Evolutionary conservation across 2,797 vertebrate species (phyloP), one percentile per base, ranked within the genome.

Genomic region (Platalea minor): DNA sequence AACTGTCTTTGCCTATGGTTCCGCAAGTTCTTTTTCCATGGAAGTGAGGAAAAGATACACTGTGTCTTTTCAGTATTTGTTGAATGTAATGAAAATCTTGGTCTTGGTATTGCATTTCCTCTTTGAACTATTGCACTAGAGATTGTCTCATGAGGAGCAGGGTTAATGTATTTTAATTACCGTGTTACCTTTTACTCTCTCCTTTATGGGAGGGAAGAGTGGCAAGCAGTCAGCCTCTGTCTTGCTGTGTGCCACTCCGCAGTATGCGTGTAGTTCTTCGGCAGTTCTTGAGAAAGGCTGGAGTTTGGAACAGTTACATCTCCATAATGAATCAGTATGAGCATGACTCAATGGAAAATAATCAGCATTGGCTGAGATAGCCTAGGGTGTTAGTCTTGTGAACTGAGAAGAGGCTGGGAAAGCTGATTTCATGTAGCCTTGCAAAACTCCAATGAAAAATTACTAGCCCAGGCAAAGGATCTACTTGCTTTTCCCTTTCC

Each of bases 291-390:
- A 73, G 89, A 96, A 89, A 53, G 63, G 37, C 76, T 73, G 50
- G 82, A 91, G 24, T 86, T 84, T 94, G 93, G 85, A 96, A 88
- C 84, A 73, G 57, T 64, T 94, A 20, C 54, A 45, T 92, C 54
- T 94, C 72, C 43, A 7, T 79, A n/a, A 88, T 92, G 85, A 88
- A 88, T 94, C 61, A 80, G 78, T 69, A 28, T 31, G 67, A 88
- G 46, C 48, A 76, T 96, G 90, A 88, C 35, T 81, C 86, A 94
- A 43, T 86, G 94, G 96, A 95, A 94, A 95, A 73, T 79, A 89
- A 78, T 90, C 65, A 84, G 73, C 50, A 18, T 28, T 92, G 87
- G 50, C 63, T 91, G 59, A 86, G 73, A 37, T 84, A 93, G 67
- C 69, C 65, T 81, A 28, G 76, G 69, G 87, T 91, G 54, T 88